Conservation (phyloP, 2,888 invertebrate genomes). For the Tanaodytes sp. region DNA sequence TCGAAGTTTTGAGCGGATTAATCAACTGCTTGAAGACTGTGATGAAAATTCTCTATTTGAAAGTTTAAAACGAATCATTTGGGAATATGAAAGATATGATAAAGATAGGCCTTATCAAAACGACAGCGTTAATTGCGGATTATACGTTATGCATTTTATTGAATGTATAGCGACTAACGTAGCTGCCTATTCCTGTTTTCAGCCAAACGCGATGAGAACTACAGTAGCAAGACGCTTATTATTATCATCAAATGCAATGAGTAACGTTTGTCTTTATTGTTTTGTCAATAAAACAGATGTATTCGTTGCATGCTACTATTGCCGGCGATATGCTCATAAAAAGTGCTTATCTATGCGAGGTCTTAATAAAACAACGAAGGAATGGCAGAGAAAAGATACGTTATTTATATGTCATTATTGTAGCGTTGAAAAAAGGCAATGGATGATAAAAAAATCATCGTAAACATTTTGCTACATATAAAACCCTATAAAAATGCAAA, state of each 20-base stretch:
- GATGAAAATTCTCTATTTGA: too few relatives aligned
- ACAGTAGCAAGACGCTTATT: constrained; percentile 1
- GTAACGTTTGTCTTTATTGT: constrained; percentile 10
- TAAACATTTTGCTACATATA: too few relatives aligned
- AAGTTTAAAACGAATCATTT: not conserved
- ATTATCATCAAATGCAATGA: constrained; percentile 5
- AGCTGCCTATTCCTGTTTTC: not conserved
- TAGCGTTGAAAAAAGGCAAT: not conserved
- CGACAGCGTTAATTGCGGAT: constrained; percentile 3
- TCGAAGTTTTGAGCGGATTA: not conserved
- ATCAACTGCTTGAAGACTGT: too few relatives aligned
- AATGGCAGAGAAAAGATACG: constrained; percentile 1
- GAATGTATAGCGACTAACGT: not conserved
- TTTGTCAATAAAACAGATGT: not conserved
- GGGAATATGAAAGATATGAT: constrained; percentile 1
- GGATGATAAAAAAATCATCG: constrained; percentile 12
- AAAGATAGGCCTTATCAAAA: constrained; percentile 5
- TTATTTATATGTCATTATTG: constrained; percentile 14
- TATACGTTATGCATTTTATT: constrained; percentile 7
- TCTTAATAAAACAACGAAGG: constrained; percentile 6
- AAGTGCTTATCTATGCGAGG: not conserved
- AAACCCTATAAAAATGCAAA: too few relatives aligned
- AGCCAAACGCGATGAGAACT: not conserved
- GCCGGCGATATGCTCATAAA: constrained; percentile 7
- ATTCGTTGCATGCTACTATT: constrained; percentile 14